Conservation (phyloP, 2,888 invertebrate genomes). For the Sericinus montela region DNA sequence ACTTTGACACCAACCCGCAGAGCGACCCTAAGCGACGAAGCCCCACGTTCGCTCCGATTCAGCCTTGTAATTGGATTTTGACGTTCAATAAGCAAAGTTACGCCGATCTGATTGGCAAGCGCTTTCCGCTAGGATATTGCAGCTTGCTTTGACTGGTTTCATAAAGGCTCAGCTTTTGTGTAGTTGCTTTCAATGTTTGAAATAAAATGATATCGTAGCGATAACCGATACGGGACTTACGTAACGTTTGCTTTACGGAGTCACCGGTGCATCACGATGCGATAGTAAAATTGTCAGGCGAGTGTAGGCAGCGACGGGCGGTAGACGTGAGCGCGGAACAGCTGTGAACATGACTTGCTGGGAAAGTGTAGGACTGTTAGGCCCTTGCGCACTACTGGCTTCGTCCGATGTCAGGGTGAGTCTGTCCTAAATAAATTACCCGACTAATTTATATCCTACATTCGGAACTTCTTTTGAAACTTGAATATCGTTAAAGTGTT, state of each 20-base stretch:
- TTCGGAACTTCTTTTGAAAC: neutral
- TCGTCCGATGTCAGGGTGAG: slow-evolving; percentile 74
- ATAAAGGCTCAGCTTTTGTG: slow-evolving; percentile 55
- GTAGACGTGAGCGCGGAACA: slow-evolving; percentile 37
- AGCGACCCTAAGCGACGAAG: slow-evolving; percentile 66
- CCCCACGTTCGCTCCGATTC: slow-evolving; percentile 74
- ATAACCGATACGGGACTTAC: slow-evolving; percentile 50
- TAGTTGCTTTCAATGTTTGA: slow-evolving; percentile 63
- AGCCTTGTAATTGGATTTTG: slow-evolving; percentile 77
- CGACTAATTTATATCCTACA: neutral
- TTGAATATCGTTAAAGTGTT: neutral
- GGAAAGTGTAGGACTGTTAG: slow-evolving; percentile 75
- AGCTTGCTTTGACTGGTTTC: slow-evolving; percentile 60
- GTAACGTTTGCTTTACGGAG: slow-evolving; percentile 54
- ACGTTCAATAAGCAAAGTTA: slow-evolving; percentile 70
- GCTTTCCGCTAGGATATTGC: slow-evolving; percentile 72
- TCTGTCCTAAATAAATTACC: slow-evolving; percentile 32
- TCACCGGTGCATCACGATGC: slow-evolving; percentile 57
- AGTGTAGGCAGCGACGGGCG: slow-evolving; percentile 39
- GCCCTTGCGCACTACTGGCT: slow-evolving; percentile 73
- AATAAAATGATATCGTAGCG: slow-evolving; percentile 38
- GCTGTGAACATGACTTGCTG: slow-evolving; percentile 73
- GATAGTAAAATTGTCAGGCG: slow-evolving; percentile 46
- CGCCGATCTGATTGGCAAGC: slow-evolving; percentile 69
- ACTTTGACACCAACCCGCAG: slow-evolving; percentile 54